Conservation (phyloP, 2,113 vertebrate genomes). For the Donacobius atricapilla region DNA sequence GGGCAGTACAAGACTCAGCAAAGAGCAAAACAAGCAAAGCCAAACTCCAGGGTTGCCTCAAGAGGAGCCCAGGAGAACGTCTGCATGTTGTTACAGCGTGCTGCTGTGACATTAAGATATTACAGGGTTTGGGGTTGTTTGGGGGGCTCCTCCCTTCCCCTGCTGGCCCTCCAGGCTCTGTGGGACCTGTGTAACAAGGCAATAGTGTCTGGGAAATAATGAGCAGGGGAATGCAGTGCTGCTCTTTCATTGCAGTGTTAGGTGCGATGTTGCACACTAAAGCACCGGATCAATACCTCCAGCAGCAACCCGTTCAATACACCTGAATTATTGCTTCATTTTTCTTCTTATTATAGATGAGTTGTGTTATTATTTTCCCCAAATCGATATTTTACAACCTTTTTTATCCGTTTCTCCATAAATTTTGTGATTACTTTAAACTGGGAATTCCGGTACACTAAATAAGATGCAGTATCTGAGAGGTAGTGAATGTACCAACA, state of each 20-base stretch:
- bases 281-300: constrained; percentile 86
- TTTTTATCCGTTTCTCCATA: constrained; percentile 99
- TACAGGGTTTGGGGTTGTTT: constrained; percentile 46
- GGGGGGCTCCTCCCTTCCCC: constrained; percentile 27
- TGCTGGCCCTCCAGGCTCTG: constrained; percentile 73
- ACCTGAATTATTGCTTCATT: constrained; percentile 99
- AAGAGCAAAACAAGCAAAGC: not conserved
- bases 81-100: not conserved
- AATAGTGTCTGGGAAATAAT: constrained; percentile 87
- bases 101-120: constrained; percentile 21
- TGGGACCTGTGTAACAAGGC: constrained; percentile 85
- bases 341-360: constrained; percentile 98
- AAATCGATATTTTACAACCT: constrained; percentile 98
- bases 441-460: constrained; percentile 98
- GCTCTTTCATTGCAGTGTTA: constrained; percentile 81
- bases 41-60: not conserved
- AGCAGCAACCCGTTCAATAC: constrained; percentile 89
- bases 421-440: constrained; percentile 99
- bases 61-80: not conserved
- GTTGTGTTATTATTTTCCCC: constrained; percentile 87
- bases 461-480: constrained; percentile 86
- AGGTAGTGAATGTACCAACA: constrained; percentile 70
- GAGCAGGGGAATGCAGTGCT: constrained; percentile 71
- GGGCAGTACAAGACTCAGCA: not conserved
- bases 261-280: constrained; percentile 90